A percentile compares a stretch with the other conserved stretches of the same genome.
Conservation (phyloP, 2,797 vertebrate species). For the Centropyge bicolor region DNA sequence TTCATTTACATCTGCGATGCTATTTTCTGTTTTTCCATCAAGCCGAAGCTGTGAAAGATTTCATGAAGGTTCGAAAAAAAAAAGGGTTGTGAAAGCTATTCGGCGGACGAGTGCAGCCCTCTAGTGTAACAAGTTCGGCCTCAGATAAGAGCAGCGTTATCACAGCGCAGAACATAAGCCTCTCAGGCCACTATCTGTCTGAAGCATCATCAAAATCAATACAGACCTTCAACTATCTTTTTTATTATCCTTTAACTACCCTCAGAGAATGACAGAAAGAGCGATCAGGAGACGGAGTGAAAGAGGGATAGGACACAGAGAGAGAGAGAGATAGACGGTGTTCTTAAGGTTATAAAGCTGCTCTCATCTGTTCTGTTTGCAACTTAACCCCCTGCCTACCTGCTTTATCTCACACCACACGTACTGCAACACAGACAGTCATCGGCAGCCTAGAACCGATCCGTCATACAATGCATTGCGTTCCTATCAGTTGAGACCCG, state of each 20-base stretch:
- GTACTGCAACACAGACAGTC: constrained; percentile 1
- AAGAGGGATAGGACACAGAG: constrained; percentile 26
- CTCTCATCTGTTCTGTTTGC: constrained; percentile 21
- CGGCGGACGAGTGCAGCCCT: constrained; percentile 26
- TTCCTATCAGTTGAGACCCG: background rate
- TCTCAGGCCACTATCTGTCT: constrained; percentile 61
- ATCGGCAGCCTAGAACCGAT: background rate
- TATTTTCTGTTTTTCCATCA: constrained; percentile 8
- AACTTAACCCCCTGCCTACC: constrained; percentile 8
- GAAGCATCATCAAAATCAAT: constrained; percentile 68
- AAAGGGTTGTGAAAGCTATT: constrained; percentile 31
- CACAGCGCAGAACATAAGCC: constrained; percentile 58
- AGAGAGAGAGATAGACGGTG: constrained; percentile 44
- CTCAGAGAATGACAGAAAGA: constrained; percentile 52
- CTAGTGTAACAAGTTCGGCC: constrained; percentile 36
- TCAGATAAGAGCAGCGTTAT: constrained; percentile 61
- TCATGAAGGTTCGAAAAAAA: constrained; percentile 21
- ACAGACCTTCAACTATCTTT: constrained; percentile 49
- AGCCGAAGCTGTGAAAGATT: background rate
- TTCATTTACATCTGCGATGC: background rate
- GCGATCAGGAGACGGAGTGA: constrained; percentile 8
- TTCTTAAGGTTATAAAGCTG: constrained; percentile 46
- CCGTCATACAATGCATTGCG: background rate
- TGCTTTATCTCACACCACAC: constrained; percentile 1
- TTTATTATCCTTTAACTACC: constrained; percentile 69